These are phyloP conservation scores for Campoletis raptor DNA, from an alignment of 2,888 invertebrate species.

Conservation along the genomic window DNA sequence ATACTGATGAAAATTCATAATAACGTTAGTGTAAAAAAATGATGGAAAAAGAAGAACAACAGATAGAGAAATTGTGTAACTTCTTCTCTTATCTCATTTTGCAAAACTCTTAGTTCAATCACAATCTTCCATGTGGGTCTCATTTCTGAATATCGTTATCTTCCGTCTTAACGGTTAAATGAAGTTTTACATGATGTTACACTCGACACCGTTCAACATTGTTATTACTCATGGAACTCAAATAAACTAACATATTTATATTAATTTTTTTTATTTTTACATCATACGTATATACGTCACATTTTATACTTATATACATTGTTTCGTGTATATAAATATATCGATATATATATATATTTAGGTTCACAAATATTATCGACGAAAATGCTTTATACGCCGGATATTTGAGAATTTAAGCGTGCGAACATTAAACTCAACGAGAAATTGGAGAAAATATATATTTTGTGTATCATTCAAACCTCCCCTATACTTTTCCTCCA, in stretches of 20 bases:
- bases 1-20: slow-evolving; percentile 76
- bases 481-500: background rate
- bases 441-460: slow-evolving; percentile 17
- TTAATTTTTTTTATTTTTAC: slow-evolving; percentile 13
- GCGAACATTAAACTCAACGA: slow-evolving; percentile 47
- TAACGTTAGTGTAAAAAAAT: slow-evolving; percentile 53
- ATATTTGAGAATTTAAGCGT: slow-evolving; percentile 29
- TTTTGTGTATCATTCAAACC: background rate
- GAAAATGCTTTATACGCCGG: slow-evolving; percentile 20
- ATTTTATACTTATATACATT: slow-evolving; percentile 49
- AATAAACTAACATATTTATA: slow-evolving; percentile 36
- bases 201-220: slow-evolving; percentile 16
- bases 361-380: slow-evolving; percentile 36
- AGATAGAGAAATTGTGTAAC: background rate
- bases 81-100: background rate
- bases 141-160: slow-evolving; percentile 50
- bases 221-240: slow-evolving; percentile 23
- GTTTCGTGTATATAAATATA: slow-evolving; percentile 51
- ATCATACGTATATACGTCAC: background rate
- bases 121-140: slow-evolving; percentile 65
- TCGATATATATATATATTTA: slow-evolving; percentile 30
- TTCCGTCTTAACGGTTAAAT: slow-evolving; percentile 17
- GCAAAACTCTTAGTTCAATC: slow-evolving; percentile 45
- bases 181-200: background rate
- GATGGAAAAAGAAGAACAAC: slow-evolving; percentile 10